A percentile compares a stretch with the other conserved stretches of the same genome.
These are phyloP conservation scores for Gandaritis pyraliata DNA, from an alignment of 2,888 invertebrate genomes.

Conservation along the genomic window DNA sequence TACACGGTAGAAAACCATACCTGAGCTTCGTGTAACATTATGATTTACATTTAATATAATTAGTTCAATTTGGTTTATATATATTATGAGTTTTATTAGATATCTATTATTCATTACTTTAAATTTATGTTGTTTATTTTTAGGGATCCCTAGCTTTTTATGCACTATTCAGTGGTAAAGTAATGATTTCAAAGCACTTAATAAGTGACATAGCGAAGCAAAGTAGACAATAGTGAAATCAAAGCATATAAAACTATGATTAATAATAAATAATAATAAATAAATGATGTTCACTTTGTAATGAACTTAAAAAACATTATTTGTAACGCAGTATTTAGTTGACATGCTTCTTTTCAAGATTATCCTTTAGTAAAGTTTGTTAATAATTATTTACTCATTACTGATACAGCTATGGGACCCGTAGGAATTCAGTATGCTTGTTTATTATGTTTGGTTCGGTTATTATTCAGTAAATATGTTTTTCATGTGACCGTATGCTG, in stretches of 20 bases:
- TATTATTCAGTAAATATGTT: constrained; percentile 25
- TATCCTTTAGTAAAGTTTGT: constrained; percentile 1
- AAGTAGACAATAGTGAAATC: background rate
- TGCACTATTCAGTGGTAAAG: constrained; percentile 15
- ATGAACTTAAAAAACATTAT: background rate
- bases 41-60: constrained; percentile 15
- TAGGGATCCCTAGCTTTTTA: constrained; percentile 30
- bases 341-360: constrained; percentile 4
- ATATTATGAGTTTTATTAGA: constrained; percentile 33
- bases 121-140: constrained; percentile 25
- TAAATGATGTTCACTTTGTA: constrained; percentile 7
- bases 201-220: constrained; percentile 8
- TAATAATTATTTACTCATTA: constrained; percentile 1
- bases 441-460: constrained; percentile 37
- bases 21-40: constrained; percentile 14
- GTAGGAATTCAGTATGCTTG: constrained; percentile 39
- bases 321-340: background rate
- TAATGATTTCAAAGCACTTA: constrained; percentile 11
- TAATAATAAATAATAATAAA: too few species aligned
- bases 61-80: constrained; percentile 34
- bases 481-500: constrained; percentile 10
- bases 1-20: constrained; percentile 12
- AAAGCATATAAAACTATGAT: constrained; percentile 2
- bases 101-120: constrained; percentile 25
- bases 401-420: constrained; percentile 35